A percentile compares a stretch with the other conserved stretches of the same genome.
phyloP scores from a whole-genome alignment of 2,797 vertebrate genomes.

The Cephalopachus bancanus region DNA sequence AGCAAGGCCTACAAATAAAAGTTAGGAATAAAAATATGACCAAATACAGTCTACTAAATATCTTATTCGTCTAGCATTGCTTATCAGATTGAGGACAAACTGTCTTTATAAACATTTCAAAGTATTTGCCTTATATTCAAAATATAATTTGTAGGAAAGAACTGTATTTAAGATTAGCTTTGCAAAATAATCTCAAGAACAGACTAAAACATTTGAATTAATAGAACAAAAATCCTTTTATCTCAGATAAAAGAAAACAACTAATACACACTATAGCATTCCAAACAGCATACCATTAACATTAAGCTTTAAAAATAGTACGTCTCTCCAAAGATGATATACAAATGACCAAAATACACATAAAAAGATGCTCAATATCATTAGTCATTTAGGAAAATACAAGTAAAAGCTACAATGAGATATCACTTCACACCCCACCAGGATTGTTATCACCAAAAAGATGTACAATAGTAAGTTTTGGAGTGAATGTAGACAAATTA shows the following conservation, averaged over 20 bases:
- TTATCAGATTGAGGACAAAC: constrained; percentile 1
- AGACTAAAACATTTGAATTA: constrained; percentile 61
- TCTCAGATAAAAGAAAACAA: constrained; percentile 29
- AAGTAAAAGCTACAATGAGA: constrained; percentile 50
- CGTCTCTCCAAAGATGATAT: constrained; percentile 46
- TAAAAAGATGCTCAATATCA: constrained; percentile 34
- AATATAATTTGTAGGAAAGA: not conserved
- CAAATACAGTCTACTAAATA: constrained; percentile 14
- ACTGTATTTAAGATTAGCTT: not conserved
- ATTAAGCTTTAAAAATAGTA: constrained; percentile 39
- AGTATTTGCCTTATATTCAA: not conserved
- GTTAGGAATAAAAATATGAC: constrained; percentile 37
- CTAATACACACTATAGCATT: not conserved
- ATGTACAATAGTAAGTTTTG: not conserved
- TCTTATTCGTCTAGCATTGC: not conserved
- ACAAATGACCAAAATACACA: not conserved
- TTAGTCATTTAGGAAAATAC: not conserved
- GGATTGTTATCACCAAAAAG: constrained; percentile 1
- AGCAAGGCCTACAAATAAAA: constrained; percentile 18
- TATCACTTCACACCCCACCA: not conserved
- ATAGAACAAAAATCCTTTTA: constrained; percentile 35
- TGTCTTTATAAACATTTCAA: constrained; percentile 58
- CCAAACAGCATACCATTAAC: not conserved
- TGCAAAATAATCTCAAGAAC: constrained; percentile 57
- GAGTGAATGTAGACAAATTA: not conserved